Evolutionary conservation across 2,888 invertebrate species (phyloP).

Genomic region (Orgyia antiqua): DNA sequence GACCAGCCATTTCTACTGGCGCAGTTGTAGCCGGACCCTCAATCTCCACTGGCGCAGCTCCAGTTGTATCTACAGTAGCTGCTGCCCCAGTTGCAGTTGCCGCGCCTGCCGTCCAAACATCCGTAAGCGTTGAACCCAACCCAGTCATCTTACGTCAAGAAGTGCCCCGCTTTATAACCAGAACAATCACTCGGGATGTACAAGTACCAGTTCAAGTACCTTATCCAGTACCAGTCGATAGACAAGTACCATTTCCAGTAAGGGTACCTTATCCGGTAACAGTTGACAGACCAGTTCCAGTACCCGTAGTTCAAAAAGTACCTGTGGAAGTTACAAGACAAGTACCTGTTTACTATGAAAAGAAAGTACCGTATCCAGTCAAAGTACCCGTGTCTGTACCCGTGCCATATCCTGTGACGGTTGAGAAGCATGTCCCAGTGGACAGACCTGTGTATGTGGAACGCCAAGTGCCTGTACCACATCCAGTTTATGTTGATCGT

Average conservation of each 20-base stretch:
- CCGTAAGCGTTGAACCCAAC: conserved; percentile 60
- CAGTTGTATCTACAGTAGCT: conserved; percentile 24
- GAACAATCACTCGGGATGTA: conserved; percentile 64
- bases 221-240: conserved; percentile 68
- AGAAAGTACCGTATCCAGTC: conserved; percentile 68
- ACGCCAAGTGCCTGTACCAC: conserved; percentile 68
- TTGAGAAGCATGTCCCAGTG: conserved; percentile 77
- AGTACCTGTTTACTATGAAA: conserved; percentile 70
- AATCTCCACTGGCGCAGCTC: conserved; percentile 20
- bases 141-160: conserved; percentile 67
- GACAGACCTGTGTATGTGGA: conserved; percentile 79
- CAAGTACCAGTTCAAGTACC: conserved; percentile 70
- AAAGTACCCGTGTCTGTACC: conserved; percentile 74
- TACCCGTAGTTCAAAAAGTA: conserved; percentile 71
- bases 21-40: conserved; percentile 6
- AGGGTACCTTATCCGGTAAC: conserved; percentile 73
- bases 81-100: conserved; percentile 32
- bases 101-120: conserved; percentile 49
- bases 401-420: conserved; percentile 79
- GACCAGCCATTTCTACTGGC: conserved; percentile 17
- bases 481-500: conserved; percentile 76
- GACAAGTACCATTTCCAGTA: conserved; percentile 69
- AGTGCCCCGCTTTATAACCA: conserved; percentile 62
- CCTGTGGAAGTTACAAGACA: conserved; percentile 71
- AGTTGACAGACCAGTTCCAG: conserved; percentile 72